Conservation (phyloP, 2,888 invertebrate genomes). For the Epistrophe grossulariae region DNA sequence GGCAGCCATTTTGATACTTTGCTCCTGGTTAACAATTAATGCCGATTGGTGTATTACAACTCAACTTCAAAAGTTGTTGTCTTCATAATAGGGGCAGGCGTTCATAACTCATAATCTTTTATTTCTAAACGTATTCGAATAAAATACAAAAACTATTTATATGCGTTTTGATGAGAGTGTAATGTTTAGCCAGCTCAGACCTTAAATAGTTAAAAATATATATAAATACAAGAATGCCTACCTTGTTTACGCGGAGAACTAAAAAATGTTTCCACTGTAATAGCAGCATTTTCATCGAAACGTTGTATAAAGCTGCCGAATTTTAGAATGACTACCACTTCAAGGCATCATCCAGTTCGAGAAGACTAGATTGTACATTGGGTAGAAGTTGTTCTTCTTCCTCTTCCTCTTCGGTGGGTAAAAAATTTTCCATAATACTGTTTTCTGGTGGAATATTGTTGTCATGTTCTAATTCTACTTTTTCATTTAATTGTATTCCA, state of each 20-base stretch:
- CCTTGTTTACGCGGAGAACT: conserved; percentile 35
- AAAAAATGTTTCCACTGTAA: not conserved
- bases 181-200: too few relatives aligned
- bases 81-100: too few relatives aligned
- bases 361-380: conserved; percentile 73
- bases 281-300: conserved; percentile 20
- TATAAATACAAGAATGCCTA: not conserved
- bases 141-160: too few relatives aligned
- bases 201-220: too few relatives aligned
- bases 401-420: conserved; percentile 67
- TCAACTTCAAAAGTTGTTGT: too few relatives aligned
- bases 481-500: conserved; percentile 72
- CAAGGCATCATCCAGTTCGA: conserved; percentile 66
- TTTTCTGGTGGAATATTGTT: conserved; percentile 54
- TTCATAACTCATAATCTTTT: too few relatives aligned
- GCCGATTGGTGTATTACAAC: too few relatives aligned
- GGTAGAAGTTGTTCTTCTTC: conserved; percentile 67
- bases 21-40: too few relatives aligned
- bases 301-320: conserved; percentile 64
- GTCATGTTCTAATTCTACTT: conserved; percentile 66
- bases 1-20: too few relatives aligned
- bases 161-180: too few relatives aligned
- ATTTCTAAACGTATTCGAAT: too few relatives aligned
- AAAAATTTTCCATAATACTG: conserved; percentile 71
- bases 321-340: conserved; percentile 63